Base-by-base conservation (phyloP, 1,140 invertebrate genomes). In the Eubasilissa regina region DNA sequence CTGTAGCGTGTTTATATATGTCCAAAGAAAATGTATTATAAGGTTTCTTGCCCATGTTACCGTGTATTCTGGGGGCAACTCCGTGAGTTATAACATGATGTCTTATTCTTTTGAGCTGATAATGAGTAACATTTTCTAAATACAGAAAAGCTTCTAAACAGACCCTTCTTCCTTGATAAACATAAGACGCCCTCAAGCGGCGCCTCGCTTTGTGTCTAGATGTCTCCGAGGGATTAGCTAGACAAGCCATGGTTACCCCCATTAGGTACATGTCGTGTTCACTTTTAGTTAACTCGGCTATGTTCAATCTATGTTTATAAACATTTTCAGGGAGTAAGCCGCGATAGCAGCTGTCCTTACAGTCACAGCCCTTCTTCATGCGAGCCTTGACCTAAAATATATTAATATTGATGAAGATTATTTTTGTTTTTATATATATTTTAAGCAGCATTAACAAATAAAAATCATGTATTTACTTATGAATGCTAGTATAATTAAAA, bases 91-190 rank as follows among this genome's bases (percentile, higher is more conserved):
- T 93, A 1, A 95, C 90, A 86, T 95, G 94, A 84, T 94, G 94
- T 78, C 94, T 87, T 80, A 95, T 95, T 60, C 93, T 87, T 85
- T 95, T 95, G 21, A 95, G 87, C 84, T 95, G 94, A 87, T 95
- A 95, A 85, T 94, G 93, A 4, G 94, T 95, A 78, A 94, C 94
- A 87, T 95, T 95, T 84, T 95, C 94, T 51, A 95, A 86, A 86
- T 95, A 95, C 43, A 95, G 87, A 84, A 95, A 95, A 35, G 94
- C 94, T 84, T 95, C 94, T 47, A 95, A 85, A 84, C 94, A 95
- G 15, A 95, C 94, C 83, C 93, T 90, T 76, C 93, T 90, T 3
- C 94, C 94, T 84, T 94, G 92, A 86, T 92, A 95, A 13, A 94
- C 93, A 85, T 95, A 95, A 64, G 93, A 93, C 0, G 94, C 92